phyloP scores from a whole-genome alignment of 30 jellyfish, hydroid and myxozoan species.

The Aurelia sp. region DNA sequence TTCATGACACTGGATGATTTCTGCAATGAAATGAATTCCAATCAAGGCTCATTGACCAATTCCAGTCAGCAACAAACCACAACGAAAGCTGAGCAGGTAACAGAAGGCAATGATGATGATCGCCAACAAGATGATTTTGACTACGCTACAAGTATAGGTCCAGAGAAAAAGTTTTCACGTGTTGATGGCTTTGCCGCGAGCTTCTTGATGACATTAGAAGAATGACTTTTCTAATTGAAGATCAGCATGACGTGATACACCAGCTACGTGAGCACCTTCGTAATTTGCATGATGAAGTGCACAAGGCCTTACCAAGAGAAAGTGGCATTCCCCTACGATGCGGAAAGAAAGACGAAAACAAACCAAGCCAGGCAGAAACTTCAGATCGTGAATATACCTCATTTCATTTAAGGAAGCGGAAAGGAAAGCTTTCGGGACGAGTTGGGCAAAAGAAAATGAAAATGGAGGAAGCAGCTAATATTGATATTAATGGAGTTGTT shows the following conservation, averaged over 20 bases:
- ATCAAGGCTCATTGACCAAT: no score
- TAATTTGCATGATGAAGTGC: not conserved
- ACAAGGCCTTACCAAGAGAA: slow-evolving; percentile 19
- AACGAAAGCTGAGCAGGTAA: no score
- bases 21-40: no score
- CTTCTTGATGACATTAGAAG: slow-evolving; percentile 13
- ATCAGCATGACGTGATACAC: not conserved
- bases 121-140: no score
- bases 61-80: no score
- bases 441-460: slow-evolving; percentile 18
- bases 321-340: slow-evolving; percentile 5
- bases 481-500: no score
- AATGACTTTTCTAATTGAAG: slow-evolving; percentile 31
- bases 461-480: slow-evolving; percentile 12
- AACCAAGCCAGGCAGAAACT: no score
- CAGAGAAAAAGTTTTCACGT: no score
- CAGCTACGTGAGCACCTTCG: not conserved
- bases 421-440: not conserved
- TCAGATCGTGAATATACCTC: not conserved
- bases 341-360: not conserved
- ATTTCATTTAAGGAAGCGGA: slow-evolving; percentile 3
- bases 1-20: slow-evolving; percentile 29
- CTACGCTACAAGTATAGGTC: no score
- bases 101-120: no score
- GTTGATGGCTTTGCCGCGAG: slow-evolving; percentile 16